phyloP scores from a whole-genome alignment of 35 echinoderm and acorn worm genomes.

The Heliocidaris erythrogramma region DNA sequence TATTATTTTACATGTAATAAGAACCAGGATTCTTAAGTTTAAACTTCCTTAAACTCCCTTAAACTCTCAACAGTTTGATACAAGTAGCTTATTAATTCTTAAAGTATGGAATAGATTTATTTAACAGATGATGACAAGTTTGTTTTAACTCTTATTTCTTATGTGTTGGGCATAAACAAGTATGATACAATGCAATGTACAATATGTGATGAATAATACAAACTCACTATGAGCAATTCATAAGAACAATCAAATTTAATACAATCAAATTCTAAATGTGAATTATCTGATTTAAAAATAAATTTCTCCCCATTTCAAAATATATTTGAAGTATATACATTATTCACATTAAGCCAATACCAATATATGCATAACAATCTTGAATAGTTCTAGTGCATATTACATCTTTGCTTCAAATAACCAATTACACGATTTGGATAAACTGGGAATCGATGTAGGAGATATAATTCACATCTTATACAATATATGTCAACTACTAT shows the following conservation, averaged over 20 bases:
- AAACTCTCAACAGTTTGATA: too few species aligned
- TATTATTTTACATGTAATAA: too few species aligned
- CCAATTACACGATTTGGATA: neutral
- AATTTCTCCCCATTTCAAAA: neutral
- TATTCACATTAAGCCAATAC: constrained; percentile 1
- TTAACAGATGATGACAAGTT: too few species aligned
- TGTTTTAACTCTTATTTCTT: too few species aligned
- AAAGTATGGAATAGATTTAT: too few species aligned
- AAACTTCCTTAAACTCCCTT: too few species aligned
- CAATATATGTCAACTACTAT: neutral
- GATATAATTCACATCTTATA: neutral
- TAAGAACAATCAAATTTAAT: too few species aligned
- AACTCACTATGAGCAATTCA: too few species aligned
- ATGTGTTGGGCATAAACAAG: too few species aligned
- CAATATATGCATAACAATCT: constrained; percentile 11
- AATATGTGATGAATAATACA: too few species aligned
- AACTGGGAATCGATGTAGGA: neutral
- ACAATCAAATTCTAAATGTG: neutral
- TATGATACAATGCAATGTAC: neutral
- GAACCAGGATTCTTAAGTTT: too few species aligned
- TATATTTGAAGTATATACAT: neutral
- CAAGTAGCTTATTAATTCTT: too few species aligned
- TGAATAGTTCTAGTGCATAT: constrained; percentile 4
- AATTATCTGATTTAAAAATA: neutral
- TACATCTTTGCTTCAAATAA: neutral